A percentile compares a stretch with the other conserved stretches of the same genome.
Conservation (phyloP, 2,113 vertebrate genomes). For the Hypocryptadius cinnamomeus region DNA sequence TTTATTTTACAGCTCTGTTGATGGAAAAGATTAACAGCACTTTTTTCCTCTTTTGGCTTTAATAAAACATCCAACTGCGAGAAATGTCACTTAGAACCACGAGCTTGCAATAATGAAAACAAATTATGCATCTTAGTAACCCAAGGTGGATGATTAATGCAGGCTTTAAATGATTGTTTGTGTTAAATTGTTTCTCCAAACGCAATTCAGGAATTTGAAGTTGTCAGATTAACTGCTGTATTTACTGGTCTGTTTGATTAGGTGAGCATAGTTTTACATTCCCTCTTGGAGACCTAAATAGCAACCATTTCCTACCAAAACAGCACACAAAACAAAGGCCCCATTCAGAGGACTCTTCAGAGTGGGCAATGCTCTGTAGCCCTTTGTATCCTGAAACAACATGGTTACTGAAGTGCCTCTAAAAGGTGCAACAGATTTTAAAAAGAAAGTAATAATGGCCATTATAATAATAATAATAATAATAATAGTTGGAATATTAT, state of each 20-base stretch:
- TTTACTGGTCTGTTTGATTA: constrained; percentile 83
- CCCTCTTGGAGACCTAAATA: constrained; percentile 87
- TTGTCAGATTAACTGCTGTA: constrained; percentile 78
- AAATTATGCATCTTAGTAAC: constrained; percentile 75
- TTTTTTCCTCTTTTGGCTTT: constrained; percentile 28
- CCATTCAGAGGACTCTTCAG: constrained; percentile 72
- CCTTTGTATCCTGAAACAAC: constrained; percentile 73
- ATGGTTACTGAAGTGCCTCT: constrained; percentile 63
- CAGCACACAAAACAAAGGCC: constrained; percentile 83
- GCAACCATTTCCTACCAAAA: constrained; percentile 90
- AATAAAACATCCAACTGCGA: constrained; percentile 35
- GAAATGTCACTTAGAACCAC: constrained; percentile 55
- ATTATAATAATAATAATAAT: background rate
- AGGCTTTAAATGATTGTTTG: constrained; percentile 80
- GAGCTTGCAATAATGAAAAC: constrained; percentile 65
- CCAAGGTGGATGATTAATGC: constrained; percentile 67
- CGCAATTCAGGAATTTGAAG: constrained; percentile 73
- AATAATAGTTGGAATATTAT: constrained; percentile 31
- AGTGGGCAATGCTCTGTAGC: constrained; percentile 63
- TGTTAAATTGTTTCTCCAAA: constrained; percentile 74
- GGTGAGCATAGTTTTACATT: constrained; percentile 90
- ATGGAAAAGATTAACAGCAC: background rate
- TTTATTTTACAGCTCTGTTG: constrained; percentile 10
- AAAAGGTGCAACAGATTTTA: constrained; percentile 59
- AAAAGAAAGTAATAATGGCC: constrained; percentile 9